These are phyloP conservation scores for Neoarius graeffei DNA, from an alignment of 2,113 vertebrate genomes.

Conservation along the genomic window DNA sequence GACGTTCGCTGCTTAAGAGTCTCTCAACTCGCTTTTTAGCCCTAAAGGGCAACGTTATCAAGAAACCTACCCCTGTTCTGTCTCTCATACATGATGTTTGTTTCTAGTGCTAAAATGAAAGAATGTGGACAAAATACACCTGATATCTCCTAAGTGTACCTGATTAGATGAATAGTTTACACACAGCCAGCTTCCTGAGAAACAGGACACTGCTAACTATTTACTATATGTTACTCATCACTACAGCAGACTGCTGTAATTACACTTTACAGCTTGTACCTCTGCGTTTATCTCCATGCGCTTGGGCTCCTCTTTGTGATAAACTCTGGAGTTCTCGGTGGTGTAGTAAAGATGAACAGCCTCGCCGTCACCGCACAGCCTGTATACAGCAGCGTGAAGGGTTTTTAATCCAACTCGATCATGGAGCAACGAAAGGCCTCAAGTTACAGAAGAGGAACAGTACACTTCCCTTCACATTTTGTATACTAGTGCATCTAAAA, in stretches of 20 bases:
- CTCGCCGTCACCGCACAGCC: constrained; percentile 86
- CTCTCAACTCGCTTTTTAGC: no score
- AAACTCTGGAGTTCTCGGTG: constrained; percentile 89
- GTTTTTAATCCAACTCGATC: not conserved
- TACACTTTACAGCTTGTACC: constrained; percentile 57
- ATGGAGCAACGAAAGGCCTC: not conserved
- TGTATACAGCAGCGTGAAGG: constrained; percentile 34
- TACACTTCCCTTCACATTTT: not conserved
- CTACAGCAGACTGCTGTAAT: not conserved
- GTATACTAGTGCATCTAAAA: no score
- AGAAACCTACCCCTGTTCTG: not conserved
- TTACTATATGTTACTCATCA: not conserved
- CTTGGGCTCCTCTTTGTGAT: constrained; percentile 90
- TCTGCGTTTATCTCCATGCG: constrained; percentile 84
- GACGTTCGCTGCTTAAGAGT: no score
- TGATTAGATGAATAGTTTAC: not conserved
- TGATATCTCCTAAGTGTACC: not conserved
- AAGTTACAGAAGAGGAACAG: not conserved
- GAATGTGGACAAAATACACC: not conserved
- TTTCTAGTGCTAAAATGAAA: not conserved
- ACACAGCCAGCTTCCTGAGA: not conserved
- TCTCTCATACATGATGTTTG: not conserved
- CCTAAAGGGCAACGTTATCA: no score
- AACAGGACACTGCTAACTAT: not conserved
- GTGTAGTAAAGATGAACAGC: constrained; percentile 83